phyloP scores from a whole-genome alignment of 2,113 vertebrate genomes.

The Cyanoderma ruficeps region DNA sequence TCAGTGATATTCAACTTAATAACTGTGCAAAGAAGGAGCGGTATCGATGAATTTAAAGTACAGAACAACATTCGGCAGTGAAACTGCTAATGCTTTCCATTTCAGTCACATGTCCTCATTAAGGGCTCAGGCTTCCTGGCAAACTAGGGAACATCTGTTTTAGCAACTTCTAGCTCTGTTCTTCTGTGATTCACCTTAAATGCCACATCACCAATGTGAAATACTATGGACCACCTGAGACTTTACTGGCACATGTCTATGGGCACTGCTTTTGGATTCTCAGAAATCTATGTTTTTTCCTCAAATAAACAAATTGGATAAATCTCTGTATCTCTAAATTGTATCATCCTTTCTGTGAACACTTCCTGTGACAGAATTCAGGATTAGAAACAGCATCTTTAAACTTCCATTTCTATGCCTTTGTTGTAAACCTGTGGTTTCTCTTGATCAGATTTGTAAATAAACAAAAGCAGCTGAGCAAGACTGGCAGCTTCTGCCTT shows the following conservation, averaged over 20 bases:
- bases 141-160: slow-evolving; percentile 37
- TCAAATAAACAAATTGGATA: background rate
- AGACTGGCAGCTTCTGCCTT: background rate
- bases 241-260: background rate
- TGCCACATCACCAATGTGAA: background rate
- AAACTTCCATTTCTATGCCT: background rate
- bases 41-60: background rate
- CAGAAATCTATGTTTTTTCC: background rate
- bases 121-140: slow-evolving; percentile 10
- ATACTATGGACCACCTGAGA: background rate
- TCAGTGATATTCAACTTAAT: slow-evolving; percentile 30
- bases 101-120: slow-evolving; percentile 25
- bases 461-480: background rate
- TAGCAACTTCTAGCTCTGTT: background rate
- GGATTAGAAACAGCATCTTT: background rate
- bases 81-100: slow-evolving; percentile 24
- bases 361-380: background rate
- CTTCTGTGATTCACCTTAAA: slow-evolving; percentile 21
- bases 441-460: background rate
- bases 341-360: background rate
- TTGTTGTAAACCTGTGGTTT: background rate
- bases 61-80: slow-evolving; percentile 1
- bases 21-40: background rate
- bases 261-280: background rate
- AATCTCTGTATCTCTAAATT: background rate